Conservation (phyloP, 2,797 vertebrate species). For the Brachyrhaphis roseni region DNA sequence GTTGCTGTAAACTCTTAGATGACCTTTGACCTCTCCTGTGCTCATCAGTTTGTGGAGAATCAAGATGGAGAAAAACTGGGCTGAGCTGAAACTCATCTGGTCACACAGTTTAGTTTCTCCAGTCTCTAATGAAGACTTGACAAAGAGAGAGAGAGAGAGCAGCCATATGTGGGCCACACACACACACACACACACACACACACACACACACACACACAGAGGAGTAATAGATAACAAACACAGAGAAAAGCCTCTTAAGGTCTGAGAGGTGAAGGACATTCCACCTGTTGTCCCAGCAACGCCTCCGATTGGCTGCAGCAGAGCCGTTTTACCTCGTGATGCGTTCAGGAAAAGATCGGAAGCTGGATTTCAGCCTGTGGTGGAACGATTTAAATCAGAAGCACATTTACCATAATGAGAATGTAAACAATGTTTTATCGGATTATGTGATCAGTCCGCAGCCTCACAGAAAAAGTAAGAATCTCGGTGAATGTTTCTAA, state of each 20-base stretch:
- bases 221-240: slow-evolving; percentile 12
- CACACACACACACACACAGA: slow-evolving; percentile 9
- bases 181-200: not conserved
- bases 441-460: not conserved
- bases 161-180: not conserved
- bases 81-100: slow-evolving; percentile 14
- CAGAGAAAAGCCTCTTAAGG: slow-evolving; percentile 25
- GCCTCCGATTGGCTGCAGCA: not conserved
- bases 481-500: not conserved
- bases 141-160: not conserved
- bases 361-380: not conserved
- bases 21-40: not conserved
- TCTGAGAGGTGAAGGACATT: slow-evolving; percentile 42
- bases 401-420: not conserved
- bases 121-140: not conserved
- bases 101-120: not conserved
- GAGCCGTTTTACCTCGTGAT: slow-evolving; percentile 14
- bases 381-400: not conserved
- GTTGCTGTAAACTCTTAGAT: not conserved
- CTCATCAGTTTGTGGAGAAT: not conserved
- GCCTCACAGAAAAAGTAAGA: too few species aligned
- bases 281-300: slow-evolving; percentile 52
- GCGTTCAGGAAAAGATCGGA: slow-evolving; percentile 10
- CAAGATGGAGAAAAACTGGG: not conserved
- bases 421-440: not conserved